Evolutionary conservation across 2,888 invertebrate species (phyloP), one percentile per base, ranked within the genome.

Genomic region (Formica aserva): DNA sequence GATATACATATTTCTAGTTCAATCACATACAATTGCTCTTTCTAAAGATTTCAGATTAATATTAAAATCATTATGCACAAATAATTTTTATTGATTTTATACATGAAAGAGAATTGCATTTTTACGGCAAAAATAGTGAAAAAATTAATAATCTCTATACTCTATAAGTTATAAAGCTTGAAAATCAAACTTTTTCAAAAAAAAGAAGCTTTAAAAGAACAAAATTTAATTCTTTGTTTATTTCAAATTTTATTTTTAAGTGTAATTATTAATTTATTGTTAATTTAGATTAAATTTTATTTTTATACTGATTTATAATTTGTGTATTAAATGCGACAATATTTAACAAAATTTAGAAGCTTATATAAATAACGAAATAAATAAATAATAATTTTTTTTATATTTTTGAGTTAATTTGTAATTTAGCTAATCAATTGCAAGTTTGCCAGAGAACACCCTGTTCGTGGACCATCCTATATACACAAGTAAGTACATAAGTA

Each of bases 81-180:
- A 15, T 52, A 52, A 15, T 15, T 71, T 52, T 52, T 32, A 45
- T n/a, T n/a, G 3, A 8, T 48, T n/a, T 67, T 18, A 3, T 5
- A 29, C 4, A 6, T 48, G 3, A 69, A 8, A 48, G 1, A 22
- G 13, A 69, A 22, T 69, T 69, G 1, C 45, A 29, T 69, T 32
- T 48, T 69, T 52, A 13, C n/a, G n/a, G 48, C 26, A 69, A 69
- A 3, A 69, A 48, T 67, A 45, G 13, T 0, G n/a, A 69, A 69
- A 6, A 15, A 32, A n/a, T 67, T 66, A n/a, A 38, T 22, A 66
- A 22, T 29, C 22, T 45, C 11, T 29, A 15, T 52, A n/a, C 22
- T 45, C 11, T 29, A 15, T 52, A n/a, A 65, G 15, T 69, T 32
- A 32, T 32, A 6, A n/a, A 15, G n/a, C 13, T 29, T 48, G 26